Evolutionary conservation across 53 echinoderm and acorn worm species (phyloP).

Genomic region (Astropecten irregularis): DNA sequence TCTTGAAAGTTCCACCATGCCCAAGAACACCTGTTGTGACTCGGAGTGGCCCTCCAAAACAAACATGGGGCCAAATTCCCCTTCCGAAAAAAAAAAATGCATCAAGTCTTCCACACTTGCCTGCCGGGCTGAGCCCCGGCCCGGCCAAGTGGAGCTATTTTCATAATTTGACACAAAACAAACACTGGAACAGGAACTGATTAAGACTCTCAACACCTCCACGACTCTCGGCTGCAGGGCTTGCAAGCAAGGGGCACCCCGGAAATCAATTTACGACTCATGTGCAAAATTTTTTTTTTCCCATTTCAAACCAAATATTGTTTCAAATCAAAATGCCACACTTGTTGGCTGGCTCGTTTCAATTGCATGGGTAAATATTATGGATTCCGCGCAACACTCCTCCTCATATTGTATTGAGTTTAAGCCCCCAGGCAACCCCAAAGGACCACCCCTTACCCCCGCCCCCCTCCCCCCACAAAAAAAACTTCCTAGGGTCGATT

Average conservation of each 20-base stretch:
- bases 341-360: constrained; percentile 7
- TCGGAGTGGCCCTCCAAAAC: background rate
- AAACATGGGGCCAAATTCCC: constrained; percentile 7
- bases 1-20: too few species aligned
- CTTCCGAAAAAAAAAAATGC: too few species aligned
- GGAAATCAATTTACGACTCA: too few species aligned
- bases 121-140: background rate
- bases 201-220: background rate
- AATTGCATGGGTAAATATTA: constrained; percentile 53
- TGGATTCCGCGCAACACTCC: constrained; percentile 1
- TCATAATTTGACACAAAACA: constrained; percentile 52
- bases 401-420: background rate
- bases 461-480: background rate
- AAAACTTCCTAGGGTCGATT: too few species aligned
- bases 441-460: background rate
- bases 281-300: background rate
- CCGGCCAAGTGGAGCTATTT: constrained; percentile 19
- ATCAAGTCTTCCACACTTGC: background rate
- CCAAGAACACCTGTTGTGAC: constrained; percentile 22
- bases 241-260: too few species aligned
- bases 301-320: constrained; percentile 40
- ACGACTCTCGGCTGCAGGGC: too few species aligned
- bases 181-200: background rate
- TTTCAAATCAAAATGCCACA: constrained; percentile 30
- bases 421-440: too few species aligned